Conservation (phyloP, 2,888 invertebrate species). For the Belgica antarctica region DNA sequence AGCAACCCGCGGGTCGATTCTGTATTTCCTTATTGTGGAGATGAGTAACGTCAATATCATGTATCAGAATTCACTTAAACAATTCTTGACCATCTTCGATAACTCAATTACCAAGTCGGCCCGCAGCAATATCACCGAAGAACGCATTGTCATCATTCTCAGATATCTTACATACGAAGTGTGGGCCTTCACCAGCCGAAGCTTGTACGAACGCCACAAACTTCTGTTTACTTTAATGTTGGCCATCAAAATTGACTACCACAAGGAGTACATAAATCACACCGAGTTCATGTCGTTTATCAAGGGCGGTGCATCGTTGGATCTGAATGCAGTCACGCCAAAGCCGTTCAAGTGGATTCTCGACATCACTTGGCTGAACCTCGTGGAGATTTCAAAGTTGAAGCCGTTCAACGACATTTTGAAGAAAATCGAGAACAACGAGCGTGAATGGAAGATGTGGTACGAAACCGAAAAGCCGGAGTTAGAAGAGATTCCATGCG, state of each 20-base stretch:
- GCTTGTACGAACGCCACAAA: slow-evolving; percentile 91
- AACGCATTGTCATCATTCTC: slow-evolving; percentile 84
- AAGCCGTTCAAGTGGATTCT: slow-evolving; percentile 94
- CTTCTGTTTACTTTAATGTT: slow-evolving; percentile 89
- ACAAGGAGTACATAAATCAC: slow-evolving; percentile 75
- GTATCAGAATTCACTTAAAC: slow-evolving; percentile 95
- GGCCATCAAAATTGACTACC: slow-evolving; percentile 91
- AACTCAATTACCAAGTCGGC: slow-evolving; percentile 87
- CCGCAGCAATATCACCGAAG: slow-evolving; percentile 78
- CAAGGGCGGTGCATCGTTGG: slow-evolving; percentile 92
- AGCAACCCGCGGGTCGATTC: slow-evolving; percentile 87
- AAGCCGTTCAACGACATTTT: slow-evolving; percentile 76
- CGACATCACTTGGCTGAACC: slow-evolving; percentile 93
- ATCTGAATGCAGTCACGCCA: slow-evolving; percentile 85
- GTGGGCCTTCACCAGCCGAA: slow-evolving; percentile 87
- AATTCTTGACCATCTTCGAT: slow-evolving; percentile 91
- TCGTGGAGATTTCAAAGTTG: slow-evolving; percentile 88
- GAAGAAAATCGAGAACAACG: slow-evolving; percentile 77
- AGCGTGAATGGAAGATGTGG: slow-evolving; percentile 86
- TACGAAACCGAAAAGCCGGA: slow-evolving; percentile 92
- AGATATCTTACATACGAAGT: slow-evolving; percentile 87
- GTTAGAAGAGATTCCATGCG: slow-evolving; percentile 85
- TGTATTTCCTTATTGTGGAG: slow-evolving; percentile 94
- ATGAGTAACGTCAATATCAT: slow-evolving; percentile 95
- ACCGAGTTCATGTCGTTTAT: slow-evolving; percentile 94